Base-by-base conservation (phyloP, 92 coral and sea anemone species). In the Heteractis magnifica region DNA sequence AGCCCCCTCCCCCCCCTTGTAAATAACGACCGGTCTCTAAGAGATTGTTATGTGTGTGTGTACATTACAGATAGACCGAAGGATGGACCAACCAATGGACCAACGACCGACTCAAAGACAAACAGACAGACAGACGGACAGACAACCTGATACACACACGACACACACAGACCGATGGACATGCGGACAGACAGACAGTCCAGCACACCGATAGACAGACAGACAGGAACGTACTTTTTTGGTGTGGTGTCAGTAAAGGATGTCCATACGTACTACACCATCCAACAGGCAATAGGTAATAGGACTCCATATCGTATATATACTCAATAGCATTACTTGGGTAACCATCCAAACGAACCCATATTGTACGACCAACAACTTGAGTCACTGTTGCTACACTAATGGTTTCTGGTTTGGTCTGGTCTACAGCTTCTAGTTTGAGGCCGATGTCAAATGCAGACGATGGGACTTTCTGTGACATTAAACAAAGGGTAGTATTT, bases 191-290 rank as follows among this genome's bases (percentile, higher is more conserved):
- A 34, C 44, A 34, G 44, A 34, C 44, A 34, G 1, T 34, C 44
- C 3, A 2, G 44, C 44, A 0, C 1, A 34, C 3, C 44, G 44
- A 34, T 34, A 34, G 44, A 34, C 44, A 34, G 34, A 65, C 10
- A 68, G 5, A 9, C 4, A 26, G 15, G 13, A 44, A 21, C 84
- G 18, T 75, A 86, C 85, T 79, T 81, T 86, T 86, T 44, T 70
- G 51, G 68, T 79, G 68, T 14, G 93, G 93, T 73, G 90, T 87
- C 18, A 89, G 89, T 20, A 94, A 91, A 0, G 98, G 98, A 71
- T 94, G 93, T 15, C 98, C 98, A 21, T 94, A 87, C 74, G 87
- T 89, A 82, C 98, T 90, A n/a, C 98, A 88, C 98, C 98, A 94
- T 8, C 95, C 95, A 52, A 90, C 93, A 15, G 98, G 98, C 49